A percentile compares a stretch with the other conserved stretches of the same genome.
These are phyloP conservation scores for Eciton burchellii DNA, from an alignment of 1,140 invertebrate genomes.

Conservation along the genomic window DNA sequence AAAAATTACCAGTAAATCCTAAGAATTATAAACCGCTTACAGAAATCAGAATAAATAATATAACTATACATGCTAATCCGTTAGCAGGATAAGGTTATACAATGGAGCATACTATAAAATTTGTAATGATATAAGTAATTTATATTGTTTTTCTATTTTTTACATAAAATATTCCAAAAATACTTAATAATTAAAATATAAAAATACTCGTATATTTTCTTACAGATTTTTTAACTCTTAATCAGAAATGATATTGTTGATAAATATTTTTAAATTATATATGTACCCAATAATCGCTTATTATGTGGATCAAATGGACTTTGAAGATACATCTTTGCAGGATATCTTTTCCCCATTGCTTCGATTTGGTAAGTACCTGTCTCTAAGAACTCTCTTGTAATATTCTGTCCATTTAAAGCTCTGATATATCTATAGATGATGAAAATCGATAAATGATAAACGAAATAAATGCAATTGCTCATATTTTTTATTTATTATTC, in stretches of 20 bases:
- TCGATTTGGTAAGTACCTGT: slow-evolving; percentile 92
- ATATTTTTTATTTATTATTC: slow-evolving; percentile 23
- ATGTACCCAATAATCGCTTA: slow-evolving; percentile 85
- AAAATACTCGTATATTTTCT: neutral
- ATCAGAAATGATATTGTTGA: neutral
- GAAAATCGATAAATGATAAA: slow-evolving; percentile 49
- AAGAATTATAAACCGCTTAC: slow-evolving; percentile 95
- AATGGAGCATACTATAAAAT: neutral
- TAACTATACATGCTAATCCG: slow-evolving; percentile 99
- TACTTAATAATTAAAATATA: slow-evolving; percentile 29
- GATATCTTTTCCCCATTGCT: slow-evolving; percentile 90
- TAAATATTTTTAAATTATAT: slow-evolving; percentile 49
- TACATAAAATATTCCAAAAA: slow-evolving; percentile 6
- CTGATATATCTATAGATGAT: slow-evolving; percentile 84
- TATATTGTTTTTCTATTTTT: neutral
- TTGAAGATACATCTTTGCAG: slow-evolving; percentile 89
- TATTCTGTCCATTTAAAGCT: slow-evolving; percentile 86
- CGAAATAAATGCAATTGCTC: neutral
- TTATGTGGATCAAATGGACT: slow-evolving; percentile 93
- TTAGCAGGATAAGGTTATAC: slow-evolving; percentile 89
- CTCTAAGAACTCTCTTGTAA: slow-evolving; percentile 90
- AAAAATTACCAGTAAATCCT: slow-evolving; percentile 97
- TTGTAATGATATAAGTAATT: slow-evolving; percentile 49
- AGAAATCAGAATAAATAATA: slow-evolving; percentile 93
- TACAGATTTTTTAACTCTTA: neutral